These are phyloP conservation scores for Volucella zonaria DNA, from an alignment of 2,888 invertebrate species.

Conservation along the genomic window DNA sequence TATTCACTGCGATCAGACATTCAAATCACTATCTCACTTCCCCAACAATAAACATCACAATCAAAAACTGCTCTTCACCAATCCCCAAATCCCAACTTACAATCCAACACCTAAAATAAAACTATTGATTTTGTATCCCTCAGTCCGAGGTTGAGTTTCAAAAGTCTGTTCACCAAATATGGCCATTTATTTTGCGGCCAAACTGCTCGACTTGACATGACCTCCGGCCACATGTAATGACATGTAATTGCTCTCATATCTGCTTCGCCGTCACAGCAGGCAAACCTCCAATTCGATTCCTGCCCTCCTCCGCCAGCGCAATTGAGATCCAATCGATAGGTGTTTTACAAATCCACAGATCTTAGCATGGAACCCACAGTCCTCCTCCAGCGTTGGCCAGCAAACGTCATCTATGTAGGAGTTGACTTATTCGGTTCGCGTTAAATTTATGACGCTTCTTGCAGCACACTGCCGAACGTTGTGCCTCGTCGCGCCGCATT, in stretches of 20 bases:
- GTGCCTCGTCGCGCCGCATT: constrained; percentile 38
- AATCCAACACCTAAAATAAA: not conserved
- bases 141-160: constrained; percentile 22
- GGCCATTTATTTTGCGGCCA: constrained; percentile 59
- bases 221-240: constrained; percentile 73
- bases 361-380: constrained; percentile 4
- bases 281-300: constrained; percentile 8
- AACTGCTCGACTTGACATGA: constrained; percentile 66
- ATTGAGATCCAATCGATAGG: constrained; percentile 47
- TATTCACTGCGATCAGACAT: no score
- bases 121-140: constrained; percentile 26
- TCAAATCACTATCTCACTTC: no score
- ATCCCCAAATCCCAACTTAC: constrained; percentile 11
- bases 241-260: constrained; percentile 73
- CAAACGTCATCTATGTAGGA: constrained; percentile 63
- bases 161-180: constrained; percentile 49
- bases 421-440: constrained; percentile 72
- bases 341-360: constrained; percentile 64
- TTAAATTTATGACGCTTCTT: constrained; percentile 71
- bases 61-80: not conserved
- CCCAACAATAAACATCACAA: no score
- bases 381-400: not conserved
- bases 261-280: constrained; percentile 58
- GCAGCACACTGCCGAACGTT: constrained; percentile 46
- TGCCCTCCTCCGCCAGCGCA: constrained; percentile 7